phyloP scores from a whole-genome alignment of 1,140 invertebrate genomes.

The Zaprionus vittiger region DNA sequence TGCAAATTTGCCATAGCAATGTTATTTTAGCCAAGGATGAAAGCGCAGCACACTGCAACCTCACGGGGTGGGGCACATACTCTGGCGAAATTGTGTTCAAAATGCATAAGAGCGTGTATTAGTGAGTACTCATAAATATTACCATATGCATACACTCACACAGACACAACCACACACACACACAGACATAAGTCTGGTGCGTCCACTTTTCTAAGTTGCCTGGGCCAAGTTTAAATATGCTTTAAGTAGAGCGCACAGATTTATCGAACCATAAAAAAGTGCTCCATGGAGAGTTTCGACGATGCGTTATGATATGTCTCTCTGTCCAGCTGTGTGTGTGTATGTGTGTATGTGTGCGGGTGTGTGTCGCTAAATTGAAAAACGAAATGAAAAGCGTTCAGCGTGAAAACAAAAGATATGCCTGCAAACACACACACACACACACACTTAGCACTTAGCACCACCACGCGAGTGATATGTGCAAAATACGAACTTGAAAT shows the following conservation, averaged over 20 bases:
- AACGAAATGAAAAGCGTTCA: slow-evolving; percentile 32
- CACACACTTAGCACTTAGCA: too few relatives aligned
- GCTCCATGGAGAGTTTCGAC: slow-evolving; percentile 19
- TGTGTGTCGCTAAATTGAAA: slow-evolving; percentile 17
- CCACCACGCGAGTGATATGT: slow-evolving; percentile 1
- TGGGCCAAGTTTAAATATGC: slow-evolving; percentile 60
- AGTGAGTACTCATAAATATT: slow-evolving; percentile 64
- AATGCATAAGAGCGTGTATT: slow-evolving; percentile 62
- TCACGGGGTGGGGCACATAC: slow-evolving; percentile 9
- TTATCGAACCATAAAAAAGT: slow-evolving; percentile 55
- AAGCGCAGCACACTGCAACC: slow-evolving; percentile 11
- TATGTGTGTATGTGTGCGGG: slow-evolving; percentile 8
- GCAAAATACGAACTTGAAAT: slow-evolving; percentile 17
- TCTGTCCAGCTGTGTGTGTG: slow-evolving; percentile 1
- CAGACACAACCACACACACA: slow-evolving; percentile 9
- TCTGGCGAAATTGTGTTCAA: slow-evolving; percentile 59
- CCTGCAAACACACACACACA: slow-evolving; percentile 1
- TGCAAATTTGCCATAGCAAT: slow-evolving; percentile 68
- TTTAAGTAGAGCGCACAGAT: slow-evolving; percentile 63
- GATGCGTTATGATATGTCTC: slow-evolving; percentile 49
- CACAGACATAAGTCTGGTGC: slow-evolving; percentile 23
- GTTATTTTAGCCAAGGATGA: slow-evolving; percentile 60
- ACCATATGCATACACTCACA: slow-evolving; percentile 49
- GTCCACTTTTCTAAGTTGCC: slow-evolving; percentile 21
- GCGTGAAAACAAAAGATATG: slow-evolving; percentile 26